Evolutionary conservation across 2,888 invertebrate species (phyloP).

Genomic region (Melitaea athalia): DNA sequence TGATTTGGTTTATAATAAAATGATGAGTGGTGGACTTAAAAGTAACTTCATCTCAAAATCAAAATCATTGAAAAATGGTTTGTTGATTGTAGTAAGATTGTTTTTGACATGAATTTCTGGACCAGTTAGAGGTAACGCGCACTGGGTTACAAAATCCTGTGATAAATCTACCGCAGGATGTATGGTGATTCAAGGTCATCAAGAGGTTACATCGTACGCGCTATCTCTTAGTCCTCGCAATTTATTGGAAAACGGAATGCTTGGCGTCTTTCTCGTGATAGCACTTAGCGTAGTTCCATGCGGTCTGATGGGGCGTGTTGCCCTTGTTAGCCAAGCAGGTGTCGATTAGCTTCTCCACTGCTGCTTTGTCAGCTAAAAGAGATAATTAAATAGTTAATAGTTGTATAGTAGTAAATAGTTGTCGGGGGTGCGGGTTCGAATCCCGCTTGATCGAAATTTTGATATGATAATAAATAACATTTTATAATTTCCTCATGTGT

Average conservation of each 20-base stretch:
- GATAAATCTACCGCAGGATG: too few species aligned
- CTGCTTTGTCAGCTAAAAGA: conserved; percentile 65
- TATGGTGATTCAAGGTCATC: too few species aligned
- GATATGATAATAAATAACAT: too few species aligned
- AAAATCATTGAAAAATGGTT: background rate
- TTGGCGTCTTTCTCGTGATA: conserved; percentile 81
- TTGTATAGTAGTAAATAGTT: too few species aligned
- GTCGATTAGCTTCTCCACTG: conserved; percentile 75
- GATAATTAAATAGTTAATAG: too few species aligned
- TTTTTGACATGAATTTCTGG: background rate
- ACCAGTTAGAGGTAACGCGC: too few species aligned
- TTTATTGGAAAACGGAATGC: conserved; percentile 73
- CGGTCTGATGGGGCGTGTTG: conserved; percentile 73
- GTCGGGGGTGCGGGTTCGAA: too few species aligned
- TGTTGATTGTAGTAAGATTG: background rate
- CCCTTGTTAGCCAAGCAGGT: conserved; percentile 75
- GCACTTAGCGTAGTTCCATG: conserved; percentile 80
- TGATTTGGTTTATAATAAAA: background rate
- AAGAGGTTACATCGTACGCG: too few species aligned
- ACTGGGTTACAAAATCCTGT: too few species aligned
- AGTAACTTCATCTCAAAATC: background rate
- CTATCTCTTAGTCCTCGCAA: background rate
- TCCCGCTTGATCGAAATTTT: too few species aligned
- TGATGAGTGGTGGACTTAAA: conserved; percentile 3
- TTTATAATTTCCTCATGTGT: too few species aligned